A percentile compares a stretch with the other conserved stretches of the same genome.
Conservation (phyloP, 2,113 vertebrate species). For the Procapra przewalskii region DNA sequence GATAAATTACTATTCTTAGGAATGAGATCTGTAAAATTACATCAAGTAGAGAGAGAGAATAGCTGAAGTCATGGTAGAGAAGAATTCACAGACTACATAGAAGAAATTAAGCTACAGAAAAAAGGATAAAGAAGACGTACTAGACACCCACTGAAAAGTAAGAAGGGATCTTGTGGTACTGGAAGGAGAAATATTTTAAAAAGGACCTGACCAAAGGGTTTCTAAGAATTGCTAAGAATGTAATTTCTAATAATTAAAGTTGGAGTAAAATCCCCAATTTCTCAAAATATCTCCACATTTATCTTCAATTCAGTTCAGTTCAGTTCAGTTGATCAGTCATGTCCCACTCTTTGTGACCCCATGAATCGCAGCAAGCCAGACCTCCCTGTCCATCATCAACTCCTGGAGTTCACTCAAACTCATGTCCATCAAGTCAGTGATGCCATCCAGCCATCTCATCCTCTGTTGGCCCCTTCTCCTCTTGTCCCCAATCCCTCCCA, state of each 20-base stretch:
- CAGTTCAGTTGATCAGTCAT: too few species aligned
- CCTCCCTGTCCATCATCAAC: too few species aligned
- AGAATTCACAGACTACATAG: not conserved
- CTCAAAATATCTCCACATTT: not conserved
- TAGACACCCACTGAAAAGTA: not conserved
- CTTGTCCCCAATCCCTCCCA: too few species aligned
- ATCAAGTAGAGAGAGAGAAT: not conserved
- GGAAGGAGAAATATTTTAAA: not conserved
- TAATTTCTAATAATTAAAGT: not conserved
- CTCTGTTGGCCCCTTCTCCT: too few species aligned
- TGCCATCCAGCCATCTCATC: too few species aligned
- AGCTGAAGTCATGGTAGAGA: not conserved
- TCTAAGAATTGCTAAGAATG: not conserved
- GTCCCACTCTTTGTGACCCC: too few species aligned
- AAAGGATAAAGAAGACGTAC: not conserved
- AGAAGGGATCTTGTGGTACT: not conserved
- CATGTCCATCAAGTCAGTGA: too few species aligned
- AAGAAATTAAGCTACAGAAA: not conserved
- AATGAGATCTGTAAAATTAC: not conserved
- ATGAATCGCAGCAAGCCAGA: too few species aligned
- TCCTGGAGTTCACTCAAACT: too few species aligned
- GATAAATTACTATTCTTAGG: not conserved
- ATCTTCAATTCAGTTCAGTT: not conserved
- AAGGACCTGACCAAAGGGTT: rapidly evolving
- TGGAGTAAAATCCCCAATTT: not conserved